Conservation (phyloP, 2,113 vertebrate species). For the Clarias magur region DNA sequence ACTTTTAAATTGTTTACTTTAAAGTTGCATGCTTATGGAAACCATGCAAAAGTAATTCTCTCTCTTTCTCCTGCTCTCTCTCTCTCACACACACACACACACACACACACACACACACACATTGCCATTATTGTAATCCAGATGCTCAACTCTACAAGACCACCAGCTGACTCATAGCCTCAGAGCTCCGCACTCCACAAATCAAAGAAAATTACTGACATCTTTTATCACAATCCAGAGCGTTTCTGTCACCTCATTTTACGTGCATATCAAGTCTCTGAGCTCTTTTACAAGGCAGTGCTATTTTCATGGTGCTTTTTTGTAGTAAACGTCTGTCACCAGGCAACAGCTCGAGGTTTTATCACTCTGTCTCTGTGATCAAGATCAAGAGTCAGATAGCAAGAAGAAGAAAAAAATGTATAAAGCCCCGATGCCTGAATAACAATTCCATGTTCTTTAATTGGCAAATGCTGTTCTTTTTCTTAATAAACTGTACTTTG, state of each 20-base stretch:
- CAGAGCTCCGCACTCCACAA: neutral
- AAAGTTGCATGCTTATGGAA: neutral
- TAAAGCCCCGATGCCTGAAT: neutral
- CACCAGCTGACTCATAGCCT: neutral
- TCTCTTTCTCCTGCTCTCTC: neutral
- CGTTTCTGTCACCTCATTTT: slow-evolving; percentile 6
- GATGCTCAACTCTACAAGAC: neutral
- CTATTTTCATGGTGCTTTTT: slow-evolving; percentile 18
- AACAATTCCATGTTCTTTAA: slow-evolving; percentile 21
- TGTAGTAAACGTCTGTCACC: slow-evolving; percentile 56
- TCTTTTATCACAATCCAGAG: neutral
- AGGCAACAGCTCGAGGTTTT: slow-evolving; percentile 64
- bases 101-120: neutral
- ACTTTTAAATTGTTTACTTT: neutral
- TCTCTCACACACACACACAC: no score
- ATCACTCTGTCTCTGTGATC: slow-evolving; percentile 45
- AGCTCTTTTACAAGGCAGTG: slow-evolving; percentile 6
- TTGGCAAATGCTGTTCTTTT: slow-evolving; percentile 7
- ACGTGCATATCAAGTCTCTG: neutral
- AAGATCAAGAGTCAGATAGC: slow-evolving; percentile 38
- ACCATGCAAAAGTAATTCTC: neutral
- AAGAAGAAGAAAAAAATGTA: neutral
- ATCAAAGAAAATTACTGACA: slow-evolving; percentile 12
- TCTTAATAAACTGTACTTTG: neutral
- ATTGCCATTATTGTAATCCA: neutral